Evolutionary conservation across 1,140 invertebrate species (phyloP).

Genomic region (Drosophila arizonae): DNA sequence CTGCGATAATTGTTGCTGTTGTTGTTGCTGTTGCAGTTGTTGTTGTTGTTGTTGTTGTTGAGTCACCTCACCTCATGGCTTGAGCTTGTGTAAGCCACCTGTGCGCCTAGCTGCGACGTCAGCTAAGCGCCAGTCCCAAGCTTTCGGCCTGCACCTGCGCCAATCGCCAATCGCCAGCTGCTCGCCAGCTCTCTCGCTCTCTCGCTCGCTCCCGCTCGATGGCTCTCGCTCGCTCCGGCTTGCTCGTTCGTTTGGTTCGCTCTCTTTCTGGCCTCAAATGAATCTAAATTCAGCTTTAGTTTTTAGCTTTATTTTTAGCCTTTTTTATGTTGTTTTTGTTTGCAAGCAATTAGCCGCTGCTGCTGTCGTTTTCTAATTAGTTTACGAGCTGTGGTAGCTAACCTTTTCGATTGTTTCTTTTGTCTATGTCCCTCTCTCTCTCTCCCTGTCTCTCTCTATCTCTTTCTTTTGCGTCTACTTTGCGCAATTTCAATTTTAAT

Average conservation of each 20-base stretch:
- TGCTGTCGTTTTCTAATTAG: slow-evolving; percentile 70
- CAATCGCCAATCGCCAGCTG: slow-evolving; percentile 72
- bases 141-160: slow-evolving; percentile 71
- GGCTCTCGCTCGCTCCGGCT: background rate
- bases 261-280: slow-evolving; percentile 53
- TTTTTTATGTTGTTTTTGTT: slow-evolving; percentile 30
- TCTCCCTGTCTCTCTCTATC: background rate
- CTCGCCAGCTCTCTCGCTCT: slow-evolving; percentile 12
- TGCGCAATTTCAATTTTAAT: slow-evolving; percentile 66
- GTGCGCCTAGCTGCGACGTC: slow-evolving; percentile 27
- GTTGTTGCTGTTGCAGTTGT: slow-evolving; percentile 48
- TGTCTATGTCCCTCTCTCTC: background rate
- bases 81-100: slow-evolving; percentile 53
- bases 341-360: slow-evolving; percentile 61
- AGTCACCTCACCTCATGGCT: slow-evolving; percentile 53
- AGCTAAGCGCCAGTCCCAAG: slow-evolving; percentile 50
- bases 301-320: slow-evolving; percentile 16
- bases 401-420: slow-evolving; percentile 68
- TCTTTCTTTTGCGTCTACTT: background rate
- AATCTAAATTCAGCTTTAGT: slow-evolving; percentile 21
- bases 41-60: slow-evolving; percentile 54
- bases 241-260: slow-evolving; percentile 30
- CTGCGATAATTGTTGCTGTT: slow-evolving; percentile 71
- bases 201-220: slow-evolving; percentile 35
- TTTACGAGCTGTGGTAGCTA: slow-evolving; percentile 58